Base-by-base conservation (phyloP, 2,888 invertebrate genomes). In the Drosophila anomelani region DNA sequence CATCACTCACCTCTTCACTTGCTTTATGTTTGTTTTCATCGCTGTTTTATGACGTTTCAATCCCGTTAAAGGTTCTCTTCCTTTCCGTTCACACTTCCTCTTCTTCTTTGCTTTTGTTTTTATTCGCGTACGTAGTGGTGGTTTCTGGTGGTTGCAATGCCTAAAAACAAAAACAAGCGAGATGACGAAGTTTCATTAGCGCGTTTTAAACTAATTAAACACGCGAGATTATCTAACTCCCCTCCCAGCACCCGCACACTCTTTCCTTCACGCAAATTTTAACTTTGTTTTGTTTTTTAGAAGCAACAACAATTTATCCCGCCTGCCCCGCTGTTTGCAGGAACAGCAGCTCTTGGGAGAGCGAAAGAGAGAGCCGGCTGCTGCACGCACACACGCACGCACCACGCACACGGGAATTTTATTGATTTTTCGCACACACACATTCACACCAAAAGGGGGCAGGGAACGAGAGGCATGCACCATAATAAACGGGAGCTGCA, bases 191-290 rank as follows among this genome's bases (percentile, higher is more conserved):
- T 51, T 70, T 75, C 67, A 83, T 78, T 78, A 78, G 69, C 76
- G 59, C 57, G 71, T 55, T 67, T 76, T 82, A 77, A 82, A 76
- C 73, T 80, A 85, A 85, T 85, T 85, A 85, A 85, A 75, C 82
- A 88, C 78, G 83, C 80, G 73, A 75, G 46, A 47, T 56, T 38
- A 54, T 38, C 38, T 38, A 8, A 32, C 34, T 20, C 26, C 39
- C 34, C 34, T 5, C 41, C 23, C 10, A 29, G 29, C 57, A 20
- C 32, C 23, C 20, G 20, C 49, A 41, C 47, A 47, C 26, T 10
- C 26, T n/a, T 26, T 10, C 46, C 12, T 10, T 29, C 36, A 44
- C 44, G 44, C 38, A 46, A 68, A 32, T 54, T 53, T 53, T 12
- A 46, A 5, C 29, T 26, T 38, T 20, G 20, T 38, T 38, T 32